Evolutionary conservation across 2,888 invertebrate species (phyloP).

Genomic region (Callyntrura sp.): DNA sequence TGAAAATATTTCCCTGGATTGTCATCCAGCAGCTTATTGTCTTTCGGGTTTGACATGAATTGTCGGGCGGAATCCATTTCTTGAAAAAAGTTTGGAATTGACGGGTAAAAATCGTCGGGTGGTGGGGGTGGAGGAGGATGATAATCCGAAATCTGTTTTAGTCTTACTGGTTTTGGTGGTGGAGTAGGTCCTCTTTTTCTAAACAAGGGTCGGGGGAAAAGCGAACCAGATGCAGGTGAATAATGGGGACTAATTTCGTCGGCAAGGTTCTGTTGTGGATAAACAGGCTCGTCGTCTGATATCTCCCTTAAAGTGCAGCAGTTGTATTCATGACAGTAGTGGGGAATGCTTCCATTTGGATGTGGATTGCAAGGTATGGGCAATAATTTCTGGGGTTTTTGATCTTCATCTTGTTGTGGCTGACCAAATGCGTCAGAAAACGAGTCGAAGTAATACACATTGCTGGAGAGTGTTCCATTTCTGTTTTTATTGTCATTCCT

Average conservation of each 20-base stretch:
- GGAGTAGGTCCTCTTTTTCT: slow-evolving; percentile 66
- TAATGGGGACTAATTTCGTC: neutral
- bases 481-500: neutral
- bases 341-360: neutral
- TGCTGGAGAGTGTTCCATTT: neutral
- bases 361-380: too few relatives aligned
- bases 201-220: neutral
- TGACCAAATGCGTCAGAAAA: slow-evolving; percentile 62
- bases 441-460: slow-evolving; percentile 61
- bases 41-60: neutral
- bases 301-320: neutral
- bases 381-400: neutral
- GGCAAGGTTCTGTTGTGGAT: neutral
- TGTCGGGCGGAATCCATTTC: slow-evolving; percentile 18
- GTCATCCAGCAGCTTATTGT: neutral
- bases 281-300: neutral
- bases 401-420: slow-evolving; percentile 13
- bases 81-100: slow-evolving; percentile 48
- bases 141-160: slow-evolving; percentile 35
- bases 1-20: slow-evolving; percentile 32
- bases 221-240: neutral
- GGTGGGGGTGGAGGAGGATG: slow-evolving; percentile 31
- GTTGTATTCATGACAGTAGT: neutral
- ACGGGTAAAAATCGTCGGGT: neutral
- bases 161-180: slow-evolving; percentile 57